phyloP scores from a whole-genome alignment of 2,888 invertebrate species.

The Parthenolecanium corni region DNA sequence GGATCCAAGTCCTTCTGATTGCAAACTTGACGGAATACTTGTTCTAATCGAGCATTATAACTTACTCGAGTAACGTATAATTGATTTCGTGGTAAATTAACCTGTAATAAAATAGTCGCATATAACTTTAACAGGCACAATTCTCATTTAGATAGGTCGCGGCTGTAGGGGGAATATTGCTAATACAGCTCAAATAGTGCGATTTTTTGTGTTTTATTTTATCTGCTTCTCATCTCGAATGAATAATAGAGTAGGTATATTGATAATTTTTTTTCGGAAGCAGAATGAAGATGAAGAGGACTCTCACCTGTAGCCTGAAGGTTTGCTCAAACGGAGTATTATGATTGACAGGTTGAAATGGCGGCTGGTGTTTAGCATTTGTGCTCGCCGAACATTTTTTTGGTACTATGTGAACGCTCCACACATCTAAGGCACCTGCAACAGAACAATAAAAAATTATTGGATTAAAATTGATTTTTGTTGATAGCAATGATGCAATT shows the following conservation, averaged over 20 bases:
- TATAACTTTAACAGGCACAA: slow-evolving; percentile 35
- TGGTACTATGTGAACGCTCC: slow-evolving; percentile 43
- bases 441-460: neutral
- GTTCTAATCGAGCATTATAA: slow-evolving; percentile 53
- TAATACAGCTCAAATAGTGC: no score
- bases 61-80: slow-evolving; percentile 64
- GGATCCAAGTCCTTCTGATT: slow-evolving; percentile 63
- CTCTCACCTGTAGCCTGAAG: slow-evolving; percentile 38
- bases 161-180: no score
- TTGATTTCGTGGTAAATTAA: slow-evolving; percentile 67
- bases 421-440: slow-evolving; percentile 41
- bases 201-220: no score
- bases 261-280: no score
- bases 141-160: no score
- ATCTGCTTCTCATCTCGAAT: no score
- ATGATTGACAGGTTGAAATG: slow-evolving; percentile 35
- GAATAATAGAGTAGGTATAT: no score
- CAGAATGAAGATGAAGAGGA: no score
- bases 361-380: slow-evolving; percentile 13
- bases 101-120: slow-evolving; percentile 40
- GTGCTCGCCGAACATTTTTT: slow-evolving; percentile 36
- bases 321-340: slow-evolving; percentile 41
- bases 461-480: no score
- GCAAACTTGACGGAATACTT: slow-evolving; percentile 60
- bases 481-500: no score